A percentile compares a stretch with the other conserved stretches of the same genome.
phyloP scores from a whole-genome alignment of 2,797 vertebrate genomes.

The Halcyon badia region DNA sequence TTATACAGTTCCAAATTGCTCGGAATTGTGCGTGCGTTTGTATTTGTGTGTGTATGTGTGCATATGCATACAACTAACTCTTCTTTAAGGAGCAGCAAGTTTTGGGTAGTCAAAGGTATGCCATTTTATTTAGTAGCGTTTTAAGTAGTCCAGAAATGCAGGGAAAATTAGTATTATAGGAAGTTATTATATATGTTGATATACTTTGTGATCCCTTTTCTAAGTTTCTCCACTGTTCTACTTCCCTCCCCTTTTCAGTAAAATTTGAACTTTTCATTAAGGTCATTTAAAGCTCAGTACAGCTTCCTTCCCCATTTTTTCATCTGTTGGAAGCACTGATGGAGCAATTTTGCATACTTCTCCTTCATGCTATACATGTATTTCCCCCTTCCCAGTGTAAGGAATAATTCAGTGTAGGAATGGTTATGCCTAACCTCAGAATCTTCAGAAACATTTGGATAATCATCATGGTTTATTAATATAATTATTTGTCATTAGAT shows the following conservation, averaged over 20 bases:
- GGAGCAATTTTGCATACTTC: not conserved
- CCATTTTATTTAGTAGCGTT: not conserved
- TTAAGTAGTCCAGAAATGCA: not conserved
- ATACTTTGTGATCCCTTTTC: not conserved
- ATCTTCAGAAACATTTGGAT: not conserved
- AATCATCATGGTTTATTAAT: not conserved
- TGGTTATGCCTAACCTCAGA: not conserved
- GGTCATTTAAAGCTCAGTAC: not conserved
- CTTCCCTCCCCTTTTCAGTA: not conserved
- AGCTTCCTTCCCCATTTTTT: not conserved
- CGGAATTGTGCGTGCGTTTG: not conserved
- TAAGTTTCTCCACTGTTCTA: not conserved
- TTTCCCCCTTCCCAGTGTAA: not conserved
- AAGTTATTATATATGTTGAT: not conserved
- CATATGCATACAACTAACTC: not conserved
- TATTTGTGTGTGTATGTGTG: fast-evolving
- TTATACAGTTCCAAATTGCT: not conserved
- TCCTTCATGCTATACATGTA: not conserved
- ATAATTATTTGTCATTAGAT: not conserved
- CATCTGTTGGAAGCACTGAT: not conserved
- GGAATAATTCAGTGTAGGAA: not conserved
- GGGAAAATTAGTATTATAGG: not conserved
- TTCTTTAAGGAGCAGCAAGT: not conserved
- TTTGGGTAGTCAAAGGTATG: not conserved
- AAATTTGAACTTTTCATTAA: not conserved